These are phyloP conservation scores for Drosophila tsacasi DNA, from an alignment of 1,140 invertebrate species.

Conservation along the genomic window DNA sequence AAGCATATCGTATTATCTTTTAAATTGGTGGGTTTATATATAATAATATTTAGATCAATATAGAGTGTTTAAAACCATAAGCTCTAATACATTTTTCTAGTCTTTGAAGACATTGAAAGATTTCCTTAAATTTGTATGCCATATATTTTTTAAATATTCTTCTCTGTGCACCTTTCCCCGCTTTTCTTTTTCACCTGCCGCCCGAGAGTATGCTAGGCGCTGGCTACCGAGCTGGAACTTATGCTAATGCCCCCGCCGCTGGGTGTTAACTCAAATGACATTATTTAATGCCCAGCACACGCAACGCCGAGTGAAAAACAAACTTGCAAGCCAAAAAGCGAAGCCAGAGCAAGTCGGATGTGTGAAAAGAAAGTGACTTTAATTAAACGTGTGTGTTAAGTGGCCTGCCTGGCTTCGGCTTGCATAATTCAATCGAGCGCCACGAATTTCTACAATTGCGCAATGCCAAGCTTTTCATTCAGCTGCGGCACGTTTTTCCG, in stretches of 20 bases:
- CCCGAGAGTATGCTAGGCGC: slow-evolving; percentile 60
- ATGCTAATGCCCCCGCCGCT: slow-evolving; percentile 65
- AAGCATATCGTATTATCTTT: too few species aligned
- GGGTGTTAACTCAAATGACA: slow-evolving; percentile 80
- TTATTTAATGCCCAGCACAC: slow-evolving; percentile 81
- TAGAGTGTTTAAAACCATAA: neutral
- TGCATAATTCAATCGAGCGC: slow-evolving; percentile 67
- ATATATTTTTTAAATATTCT: neutral
- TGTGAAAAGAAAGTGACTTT: slow-evolving; percentile 79
- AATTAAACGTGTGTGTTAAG: slow-evolving; percentile 70
- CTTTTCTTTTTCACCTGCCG: slow-evolving; percentile 7
- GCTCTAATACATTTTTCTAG: rapidly evolving
- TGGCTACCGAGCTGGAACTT: slow-evolving; percentile 42
- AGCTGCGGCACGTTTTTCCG: slow-evolving; percentile 35
- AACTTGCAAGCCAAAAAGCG: slow-evolving; percentile 13
- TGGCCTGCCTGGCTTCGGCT: slow-evolving; percentile 34
- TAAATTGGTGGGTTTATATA: too few species aligned
- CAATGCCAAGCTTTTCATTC: slow-evolving; percentile 16
- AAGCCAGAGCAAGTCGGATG: slow-evolving; percentile 43
- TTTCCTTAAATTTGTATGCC: neutral
- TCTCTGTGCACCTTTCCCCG: neutral
- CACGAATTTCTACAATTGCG: slow-evolving; percentile 53
- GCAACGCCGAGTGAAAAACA: slow-evolving; percentile 39
- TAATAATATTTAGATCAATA: neutral
- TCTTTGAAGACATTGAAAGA: neutral